Percentiles rank a stretch among this genome's conserved stretches.
phyloP scores from a whole-genome alignment of 2,888 invertebrate species.

The Aphidius colemani region DNA sequence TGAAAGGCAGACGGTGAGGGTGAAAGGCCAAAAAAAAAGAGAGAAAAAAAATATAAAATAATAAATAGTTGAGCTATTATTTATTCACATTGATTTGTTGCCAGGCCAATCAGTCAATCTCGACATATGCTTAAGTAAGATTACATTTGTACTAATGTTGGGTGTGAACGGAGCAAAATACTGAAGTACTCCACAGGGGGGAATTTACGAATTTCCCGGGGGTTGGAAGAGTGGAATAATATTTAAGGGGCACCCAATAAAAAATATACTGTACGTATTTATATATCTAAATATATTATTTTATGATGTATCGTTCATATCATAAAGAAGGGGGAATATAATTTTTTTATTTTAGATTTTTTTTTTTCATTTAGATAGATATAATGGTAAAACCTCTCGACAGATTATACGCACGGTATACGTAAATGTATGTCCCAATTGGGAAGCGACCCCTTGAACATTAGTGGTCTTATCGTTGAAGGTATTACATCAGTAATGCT shows the following conservation, averaged over 20 bases:
- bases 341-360: conserved; percentile 29
- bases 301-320: conserved; percentile 32
- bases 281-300: background rate
- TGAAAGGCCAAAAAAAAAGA: conserved; percentile 19
- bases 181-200: conserved; percentile 26
- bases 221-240: conserved; percentile 17
- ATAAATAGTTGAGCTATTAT: conserved; percentile 42
- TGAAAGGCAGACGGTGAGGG: conserved; percentile 3
- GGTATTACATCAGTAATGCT: conserved; percentile 48
- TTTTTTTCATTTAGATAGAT: conserved; percentile 40
- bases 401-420: conserved; percentile 48
- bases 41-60: conserved; percentile 20
- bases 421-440: conserved; percentile 40
- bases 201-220: conserved; percentile 27
- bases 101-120: conserved; percentile 54
- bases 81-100: conserved; percentile 48
- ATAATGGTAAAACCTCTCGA: conserved; percentile 51
- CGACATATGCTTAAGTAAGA: conserved; percentile 59
- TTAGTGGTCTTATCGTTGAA: conserved; percentile 53
- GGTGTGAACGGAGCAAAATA: conserved; percentile 25
- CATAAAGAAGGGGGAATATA: conserved; percentile 18
- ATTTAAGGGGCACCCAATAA: conserved; percentile 22
- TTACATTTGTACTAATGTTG: conserved; percentile 56
- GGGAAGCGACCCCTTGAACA: conserved; percentile 47
- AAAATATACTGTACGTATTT: too few relatives aligned